phyloP scores from a whole-genome alignment of 2,797 vertebrate genomes.

The Melanotaenia nigrans region DNA sequence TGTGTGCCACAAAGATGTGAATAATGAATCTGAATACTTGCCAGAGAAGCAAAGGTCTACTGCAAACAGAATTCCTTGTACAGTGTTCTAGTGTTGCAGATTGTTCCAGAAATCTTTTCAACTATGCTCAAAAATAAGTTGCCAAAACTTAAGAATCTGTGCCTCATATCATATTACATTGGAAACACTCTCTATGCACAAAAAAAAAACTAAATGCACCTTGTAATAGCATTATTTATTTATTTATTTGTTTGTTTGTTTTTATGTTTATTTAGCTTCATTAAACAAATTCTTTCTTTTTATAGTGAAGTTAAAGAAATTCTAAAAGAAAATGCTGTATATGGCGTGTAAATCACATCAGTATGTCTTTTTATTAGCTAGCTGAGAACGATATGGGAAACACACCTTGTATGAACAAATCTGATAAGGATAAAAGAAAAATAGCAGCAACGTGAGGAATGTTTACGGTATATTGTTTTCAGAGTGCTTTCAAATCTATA shows the following conservation, averaged over 20 bases:
- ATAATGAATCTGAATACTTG: conserved; percentile 22
- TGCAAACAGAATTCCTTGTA: conserved; percentile 9
- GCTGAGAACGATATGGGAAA: background rate
- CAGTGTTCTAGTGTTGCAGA: conserved; percentile 12
- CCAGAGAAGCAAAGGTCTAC: conserved; percentile 18
- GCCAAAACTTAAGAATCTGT: background rate
- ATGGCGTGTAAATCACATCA: too few species aligned
- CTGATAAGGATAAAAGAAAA: background rate
- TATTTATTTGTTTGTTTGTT: too few species aligned
- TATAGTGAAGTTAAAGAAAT: background rate
- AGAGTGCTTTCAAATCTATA: background rate
- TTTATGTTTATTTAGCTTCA: background rate
- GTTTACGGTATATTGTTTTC: background rate
- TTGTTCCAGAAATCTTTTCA: conserved; percentile 28
- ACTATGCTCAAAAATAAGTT: conserved; percentile 9
- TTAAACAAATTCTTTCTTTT: background rate
- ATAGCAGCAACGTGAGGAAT: background rate
- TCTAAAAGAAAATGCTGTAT: too few species aligned
- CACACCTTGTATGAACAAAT: background rate
- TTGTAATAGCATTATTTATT: too few species aligned
- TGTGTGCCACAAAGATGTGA: conserved; percentile 20
- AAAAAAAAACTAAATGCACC: background rate
- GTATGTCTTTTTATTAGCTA: background rate
- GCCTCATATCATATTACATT: background rate
- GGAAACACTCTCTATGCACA: background rate